Conservation (phyloP, 64 coral and sea anemone genomes). For the Porites australiensis region DNA sequence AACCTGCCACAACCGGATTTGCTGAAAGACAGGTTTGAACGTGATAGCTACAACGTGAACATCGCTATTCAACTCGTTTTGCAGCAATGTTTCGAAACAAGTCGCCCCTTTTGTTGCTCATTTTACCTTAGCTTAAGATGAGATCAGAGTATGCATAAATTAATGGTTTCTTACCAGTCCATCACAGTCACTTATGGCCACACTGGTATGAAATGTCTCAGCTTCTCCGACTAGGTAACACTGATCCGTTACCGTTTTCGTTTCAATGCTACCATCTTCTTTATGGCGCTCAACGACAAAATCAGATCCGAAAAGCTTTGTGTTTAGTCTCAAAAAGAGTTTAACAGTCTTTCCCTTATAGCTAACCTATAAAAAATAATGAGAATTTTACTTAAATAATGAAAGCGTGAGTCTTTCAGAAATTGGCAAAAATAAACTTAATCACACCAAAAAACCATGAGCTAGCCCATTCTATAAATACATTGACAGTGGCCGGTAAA, state of each 20-base stretch:
- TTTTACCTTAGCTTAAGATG: no score
- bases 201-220: conserved; percentile 41
- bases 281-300: conserved; percentile 79
- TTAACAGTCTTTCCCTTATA: conserved; percentile 66
- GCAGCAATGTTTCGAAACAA: no score
- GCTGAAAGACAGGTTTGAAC: no score
- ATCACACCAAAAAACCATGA: no score
- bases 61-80: no score
- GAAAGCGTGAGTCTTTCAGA: no score
- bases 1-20: no score
- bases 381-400: not conserved
- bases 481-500: no score
- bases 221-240: conserved; percentile 93
- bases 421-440: no score
- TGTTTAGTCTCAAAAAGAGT: conserved; percentile 80
- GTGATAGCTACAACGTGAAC: no score
- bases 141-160: not conserved
- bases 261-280: conserved; percentile 81
- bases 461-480: no score
- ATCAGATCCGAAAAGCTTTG: conserved; percentile 80
- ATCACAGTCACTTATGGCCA: conserved; percentile 96
- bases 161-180: conserved; percentile 77
- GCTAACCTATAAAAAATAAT: conserved; percentile 55
- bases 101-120: no score
- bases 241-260: conserved; percentile 48